Conservation (phyloP, 2,113 vertebrate species). For the Antechinus flavipes region DNA sequence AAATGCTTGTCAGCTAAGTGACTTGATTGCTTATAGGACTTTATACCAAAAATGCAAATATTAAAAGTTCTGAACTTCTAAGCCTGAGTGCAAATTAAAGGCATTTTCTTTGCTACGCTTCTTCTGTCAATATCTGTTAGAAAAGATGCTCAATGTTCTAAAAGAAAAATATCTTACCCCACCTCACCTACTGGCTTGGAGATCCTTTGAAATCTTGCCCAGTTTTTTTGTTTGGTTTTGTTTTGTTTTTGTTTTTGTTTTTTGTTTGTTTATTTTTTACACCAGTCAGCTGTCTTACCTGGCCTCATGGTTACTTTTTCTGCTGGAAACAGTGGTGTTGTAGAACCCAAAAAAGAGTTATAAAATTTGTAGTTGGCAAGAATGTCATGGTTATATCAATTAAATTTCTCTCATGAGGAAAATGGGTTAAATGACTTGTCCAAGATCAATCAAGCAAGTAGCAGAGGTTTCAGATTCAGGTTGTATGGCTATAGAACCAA, state of each 20-base stretch:
- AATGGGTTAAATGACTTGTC: not conserved
- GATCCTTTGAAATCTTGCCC: not conserved
- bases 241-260: too few species aligned
- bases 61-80: conserved; percentile 37
- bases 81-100: not conserved
- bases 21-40: conserved; percentile 23
- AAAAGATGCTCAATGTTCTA: conserved; percentile 19
- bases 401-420: not conserved
- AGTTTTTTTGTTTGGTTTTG: not conserved
- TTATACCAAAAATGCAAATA: conserved; percentile 43
- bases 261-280: too few species aligned
- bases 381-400: not conserved
- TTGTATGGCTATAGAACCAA: not conserved
- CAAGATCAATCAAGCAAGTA: not conserved
- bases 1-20: conserved; percentile 25
- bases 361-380: not conserved
- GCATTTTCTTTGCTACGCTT: not conserved
- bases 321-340: not conserved
- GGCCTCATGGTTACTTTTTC: not conserved
- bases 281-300: not conserved
- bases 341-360: not conserved
- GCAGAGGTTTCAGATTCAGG: not conserved
- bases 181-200: not conserved
- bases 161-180: not conserved
- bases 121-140: not conserved